Conservation (phyloP, 2,797 vertebrate genomes). For the Falco columbarius region DNA sequence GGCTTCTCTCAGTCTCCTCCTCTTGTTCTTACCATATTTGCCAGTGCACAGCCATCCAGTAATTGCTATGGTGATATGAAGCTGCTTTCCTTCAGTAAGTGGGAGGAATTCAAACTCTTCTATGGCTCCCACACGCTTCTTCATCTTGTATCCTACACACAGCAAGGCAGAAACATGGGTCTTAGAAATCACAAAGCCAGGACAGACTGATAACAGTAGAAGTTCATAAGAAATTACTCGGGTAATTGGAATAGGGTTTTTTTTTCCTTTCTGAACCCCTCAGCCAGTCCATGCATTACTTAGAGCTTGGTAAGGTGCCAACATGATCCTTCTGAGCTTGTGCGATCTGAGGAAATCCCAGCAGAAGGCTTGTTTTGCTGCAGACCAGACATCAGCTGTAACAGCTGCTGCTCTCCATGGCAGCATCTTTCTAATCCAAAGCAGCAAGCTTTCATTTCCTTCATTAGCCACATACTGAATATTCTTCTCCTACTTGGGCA, state of each 20-base stretch:
- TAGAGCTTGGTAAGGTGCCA: neutral
- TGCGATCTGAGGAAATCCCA: neutral
- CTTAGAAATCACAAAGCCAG: neutral
- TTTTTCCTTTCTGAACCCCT: neutral
- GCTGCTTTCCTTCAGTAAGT: constrained; percentile 88
- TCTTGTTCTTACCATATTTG: constrained; percentile 88
- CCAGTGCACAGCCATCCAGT: constrained; percentile 95
- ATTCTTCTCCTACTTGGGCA: neutral
- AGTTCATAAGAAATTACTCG: neutral
- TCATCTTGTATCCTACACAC: constrained; percentile 95
- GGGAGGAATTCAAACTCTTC: constrained; percentile 97
- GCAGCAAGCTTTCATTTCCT: neutral
- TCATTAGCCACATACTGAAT: neutral
- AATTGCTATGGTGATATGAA: constrained; percentile 91
- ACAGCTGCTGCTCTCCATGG: neutral
- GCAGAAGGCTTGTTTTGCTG: neutral
- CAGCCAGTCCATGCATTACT: neutral
- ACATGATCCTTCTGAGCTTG: neutral
- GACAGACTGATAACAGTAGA: neutral
- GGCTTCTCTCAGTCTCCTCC: neutral
- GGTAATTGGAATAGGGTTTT: neutral
- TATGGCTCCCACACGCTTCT: constrained; percentile 94
- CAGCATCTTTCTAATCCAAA: neutral
- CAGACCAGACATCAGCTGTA: neutral
- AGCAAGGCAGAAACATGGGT: neutral